Evolutionary conservation across 2,888 invertebrate genomes (phyloP).

Genomic region (Sisyra terminalis): DNA sequence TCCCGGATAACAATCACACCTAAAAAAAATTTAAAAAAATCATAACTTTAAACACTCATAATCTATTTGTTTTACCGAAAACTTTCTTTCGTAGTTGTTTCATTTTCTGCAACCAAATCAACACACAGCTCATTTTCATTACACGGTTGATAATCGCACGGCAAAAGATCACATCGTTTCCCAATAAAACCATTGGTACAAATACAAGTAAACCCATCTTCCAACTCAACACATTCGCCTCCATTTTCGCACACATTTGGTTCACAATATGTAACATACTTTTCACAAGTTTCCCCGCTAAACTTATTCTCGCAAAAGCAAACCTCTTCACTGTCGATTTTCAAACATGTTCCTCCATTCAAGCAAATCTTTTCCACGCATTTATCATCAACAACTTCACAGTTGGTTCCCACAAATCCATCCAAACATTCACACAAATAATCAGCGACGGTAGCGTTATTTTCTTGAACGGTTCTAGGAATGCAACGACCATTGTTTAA

Average conservation of each 20-base stretch:
- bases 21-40: constrained; percentile 15
- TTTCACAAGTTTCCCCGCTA: constrained; percentile 23
- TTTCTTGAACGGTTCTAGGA: constrained; percentile 22
- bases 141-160: constrained; percentile 42
- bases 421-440: constrained; percentile 31
- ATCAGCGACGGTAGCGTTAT: constrained; percentile 13
- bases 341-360: constrained; percentile 32
- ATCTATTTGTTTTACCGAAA: constrained; percentile 25
- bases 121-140: constrained; percentile 26
- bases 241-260: constrained; percentile 25
- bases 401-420: constrained; percentile 31
- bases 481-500: constrained; percentile 33
- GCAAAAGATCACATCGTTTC: constrained; percentile 32
- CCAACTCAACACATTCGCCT: constrained; percentile 24
- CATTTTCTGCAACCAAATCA: constrained; percentile 24
- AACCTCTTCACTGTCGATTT: constrained; percentile 25
- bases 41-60: constrained; percentile 1
- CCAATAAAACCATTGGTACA: constrained; percentile 35
- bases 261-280: constrained; percentile 16
- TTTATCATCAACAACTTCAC: constrained; percentile 25
- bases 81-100: constrained; percentile 27
- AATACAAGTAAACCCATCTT: constrained; percentile 27
- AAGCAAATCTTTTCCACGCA: constrained; percentile 29
- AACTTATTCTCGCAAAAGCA: constrained; percentile 26
- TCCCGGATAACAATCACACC: constrained; percentile 37